A percentile compares a stretch with the other conserved stretches of the same genome.
Evolutionary conservation across 1,140 invertebrate genomes (phyloP).

Genomic region (Drosophila asahinai): DNA sequence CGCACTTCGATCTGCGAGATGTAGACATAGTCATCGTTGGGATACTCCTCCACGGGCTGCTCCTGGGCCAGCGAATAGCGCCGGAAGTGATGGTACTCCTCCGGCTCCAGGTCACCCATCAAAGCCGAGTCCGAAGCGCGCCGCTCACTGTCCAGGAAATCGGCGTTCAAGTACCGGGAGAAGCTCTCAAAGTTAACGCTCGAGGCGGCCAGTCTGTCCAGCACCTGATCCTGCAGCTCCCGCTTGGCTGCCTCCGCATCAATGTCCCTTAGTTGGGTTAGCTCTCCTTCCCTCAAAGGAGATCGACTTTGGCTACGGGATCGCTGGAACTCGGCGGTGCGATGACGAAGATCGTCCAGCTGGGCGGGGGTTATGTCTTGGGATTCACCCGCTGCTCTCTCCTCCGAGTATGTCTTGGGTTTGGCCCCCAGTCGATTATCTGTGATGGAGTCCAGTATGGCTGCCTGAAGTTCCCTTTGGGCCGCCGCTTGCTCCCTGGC

Average conservation of each 20-base stretch:
- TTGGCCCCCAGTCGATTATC: constrained; percentile 69
- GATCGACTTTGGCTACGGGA: constrained; percentile 78
- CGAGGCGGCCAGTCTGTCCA: constrained; percentile 66
- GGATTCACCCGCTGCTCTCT: constrained; percentile 22
- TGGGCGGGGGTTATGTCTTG: constrained; percentile 44
- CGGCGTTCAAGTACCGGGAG: constrained; percentile 68
- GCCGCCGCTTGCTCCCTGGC: constrained; percentile 45
- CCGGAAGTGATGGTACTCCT: constrained; percentile 81
- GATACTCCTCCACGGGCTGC: constrained; percentile 77
- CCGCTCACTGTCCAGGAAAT: constrained; percentile 76
- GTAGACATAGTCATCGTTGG: constrained; percentile 76
- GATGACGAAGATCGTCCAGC: constrained; percentile 68
- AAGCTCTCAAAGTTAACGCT: constrained; percentile 73
- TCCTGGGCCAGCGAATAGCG: constrained; percentile 79
- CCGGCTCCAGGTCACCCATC: constrained; percentile 70
- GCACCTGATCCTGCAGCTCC: constrained; percentile 67
- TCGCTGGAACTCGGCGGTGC: constrained; percentile 71
- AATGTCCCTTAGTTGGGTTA: constrained; percentile 49
- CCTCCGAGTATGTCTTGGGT: constrained; percentile 64
- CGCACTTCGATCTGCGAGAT: constrained; percentile 77
- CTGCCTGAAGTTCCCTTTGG: constrained; percentile 64
- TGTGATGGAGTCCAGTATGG: constrained; percentile 62
- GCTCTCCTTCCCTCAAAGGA: constrained; percentile 41
- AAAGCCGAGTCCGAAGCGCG: constrained; percentile 77
- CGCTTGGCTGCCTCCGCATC: constrained; percentile 61